Percentiles rank a stretch among this genome's conserved stretches.
These are phyloP conservation scores for Drymodes brunneopygia DNA, from an alignment of 2,113 vertebrate genomes.

Conservation along the genomic window DNA sequence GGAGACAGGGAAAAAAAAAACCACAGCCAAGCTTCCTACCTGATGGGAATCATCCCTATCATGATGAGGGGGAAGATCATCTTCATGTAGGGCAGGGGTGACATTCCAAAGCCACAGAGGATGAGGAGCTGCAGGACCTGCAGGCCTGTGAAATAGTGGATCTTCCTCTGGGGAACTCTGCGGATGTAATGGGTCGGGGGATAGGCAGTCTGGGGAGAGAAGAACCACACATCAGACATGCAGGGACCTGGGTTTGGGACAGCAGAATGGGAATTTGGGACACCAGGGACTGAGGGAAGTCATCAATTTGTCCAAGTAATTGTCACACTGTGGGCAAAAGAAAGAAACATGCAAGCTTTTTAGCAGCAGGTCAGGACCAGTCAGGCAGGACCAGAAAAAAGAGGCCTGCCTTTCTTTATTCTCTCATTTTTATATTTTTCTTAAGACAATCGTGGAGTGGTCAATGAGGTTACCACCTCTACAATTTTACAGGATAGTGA, in stretches of 20 bases:
- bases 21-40: constrained; percentile 64
- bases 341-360: too few relatives aligned
- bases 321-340: too few relatives aligned
- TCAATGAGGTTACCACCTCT: too few relatives aligned
- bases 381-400: too few relatives aligned
- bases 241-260: rapidly evolving
- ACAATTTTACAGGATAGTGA: too few relatives aligned
- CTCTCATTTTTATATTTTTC: too few relatives aligned
- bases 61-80: constrained; percentile 96
- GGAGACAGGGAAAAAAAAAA: background rate
- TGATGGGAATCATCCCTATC: constrained; percentile 90
- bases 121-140: constrained; percentile 89
- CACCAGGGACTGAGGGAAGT: background rate
- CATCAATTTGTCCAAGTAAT: rapidly evolving
- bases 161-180: constrained; percentile 90
- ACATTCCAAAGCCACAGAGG: constrained; percentile 90
- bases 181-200: constrained; percentile 93
- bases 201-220: constrained; percentile 80
- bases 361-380: too few relatives aligned
- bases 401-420: too few relatives aligned
- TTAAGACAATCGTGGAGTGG: too few relatives aligned
- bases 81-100: constrained; percentile 92
- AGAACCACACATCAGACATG: rapidly evolving
- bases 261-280: background rate
- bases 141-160: constrained; percentile 90